Evolutionary conservation across 2,797 vertebrate species (phyloP).

Genomic region (Sternarchorhynchus goeldii): DNA sequence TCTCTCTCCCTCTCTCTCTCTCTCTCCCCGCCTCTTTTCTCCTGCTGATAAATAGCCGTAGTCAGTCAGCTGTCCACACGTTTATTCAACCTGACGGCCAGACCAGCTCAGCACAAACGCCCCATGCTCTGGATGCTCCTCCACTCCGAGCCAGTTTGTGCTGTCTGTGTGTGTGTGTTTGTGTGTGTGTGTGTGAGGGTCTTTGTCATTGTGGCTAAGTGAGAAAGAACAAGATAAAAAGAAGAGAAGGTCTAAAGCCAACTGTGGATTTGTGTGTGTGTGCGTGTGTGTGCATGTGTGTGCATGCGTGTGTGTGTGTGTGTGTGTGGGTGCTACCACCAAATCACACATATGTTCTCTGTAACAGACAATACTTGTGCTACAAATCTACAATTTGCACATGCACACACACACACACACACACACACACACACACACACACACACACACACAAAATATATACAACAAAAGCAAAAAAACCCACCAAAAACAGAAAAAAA

Average conservation of each 20-base stretch:
- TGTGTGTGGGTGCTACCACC: background rate
- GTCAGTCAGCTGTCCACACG: slow-evolving; percentile 82
- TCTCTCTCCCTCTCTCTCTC: too few species aligned
- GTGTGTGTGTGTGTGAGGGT: slow-evolving; percentile 41
- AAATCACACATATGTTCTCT: slow-evolving; percentile 11
- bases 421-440: too few species aligned
- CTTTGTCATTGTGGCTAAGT: slow-evolving; percentile 37
- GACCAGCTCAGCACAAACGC: slow-evolving; percentile 85
- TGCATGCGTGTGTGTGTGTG: slow-evolving; percentile 39
- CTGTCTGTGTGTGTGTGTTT: slow-evolving; percentile 30
- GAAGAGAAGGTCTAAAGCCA: background rate
- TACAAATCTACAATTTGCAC: background rate
- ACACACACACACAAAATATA: too few species aligned
- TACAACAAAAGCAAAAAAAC: too few species aligned
- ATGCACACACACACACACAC: background rate
- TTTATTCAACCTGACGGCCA: slow-evolving; percentile 82
- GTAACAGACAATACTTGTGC: background rate
- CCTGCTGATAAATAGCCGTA: slow-evolving; percentile 82
- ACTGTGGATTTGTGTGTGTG: slow-evolving; percentile 9
- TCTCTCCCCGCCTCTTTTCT: slow-evolving; percentile 71
- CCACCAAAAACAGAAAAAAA: too few species aligned
- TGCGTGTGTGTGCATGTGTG: slow-evolving; percentile 41
- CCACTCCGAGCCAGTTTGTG: slow-evolving; percentile 62
- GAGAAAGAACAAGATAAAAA: slow-evolving; percentile 10
- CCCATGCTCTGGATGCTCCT: slow-evolving; percentile 77